Conservation (phyloP, 2,113 vertebrate genomes). For the Eonycteris spelaea region DNA sequence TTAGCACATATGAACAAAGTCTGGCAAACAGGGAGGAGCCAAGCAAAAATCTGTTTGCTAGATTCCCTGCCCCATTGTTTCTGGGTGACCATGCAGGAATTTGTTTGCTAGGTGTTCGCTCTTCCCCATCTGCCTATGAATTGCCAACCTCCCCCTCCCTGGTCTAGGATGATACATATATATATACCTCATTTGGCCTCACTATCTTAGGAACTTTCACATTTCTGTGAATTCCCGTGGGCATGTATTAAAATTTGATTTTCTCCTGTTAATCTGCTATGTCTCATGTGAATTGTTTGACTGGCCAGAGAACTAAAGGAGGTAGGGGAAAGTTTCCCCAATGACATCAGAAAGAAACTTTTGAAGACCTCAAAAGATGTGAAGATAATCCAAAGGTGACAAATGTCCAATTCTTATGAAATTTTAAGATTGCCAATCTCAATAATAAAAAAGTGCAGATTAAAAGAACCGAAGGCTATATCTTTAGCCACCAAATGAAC, state of each 20-base stretch:
- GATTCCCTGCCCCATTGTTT: not conserved
- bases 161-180: not conserved
- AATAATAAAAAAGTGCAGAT: not conserved
- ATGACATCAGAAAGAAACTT: not conserved
- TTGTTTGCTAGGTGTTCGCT: not conserved
- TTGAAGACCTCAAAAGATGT: not conserved
- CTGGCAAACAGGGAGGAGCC: not conserved
- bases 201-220: not conserved
- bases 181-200: not conserved
- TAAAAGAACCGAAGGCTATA: not conserved
- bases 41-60: not conserved
- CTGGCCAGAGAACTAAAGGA: not conserved
- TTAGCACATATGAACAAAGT: not conserved
- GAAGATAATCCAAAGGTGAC: not conserved
- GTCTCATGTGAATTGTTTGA: not conserved
- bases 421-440: not conserved
- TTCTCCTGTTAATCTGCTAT: not conserved
- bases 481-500: not conserved
- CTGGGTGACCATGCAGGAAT: not conserved
- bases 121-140: not conserved
- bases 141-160: not conserved
- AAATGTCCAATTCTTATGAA: not conserved
- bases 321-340: not conserved
- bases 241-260: not conserved
- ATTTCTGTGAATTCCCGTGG: not conserved